These are phyloP conservation scores for Diorhabda elongata DNA, from an alignment of 1,140 invertebrate genomes.

Conservation along the genomic window DNA sequence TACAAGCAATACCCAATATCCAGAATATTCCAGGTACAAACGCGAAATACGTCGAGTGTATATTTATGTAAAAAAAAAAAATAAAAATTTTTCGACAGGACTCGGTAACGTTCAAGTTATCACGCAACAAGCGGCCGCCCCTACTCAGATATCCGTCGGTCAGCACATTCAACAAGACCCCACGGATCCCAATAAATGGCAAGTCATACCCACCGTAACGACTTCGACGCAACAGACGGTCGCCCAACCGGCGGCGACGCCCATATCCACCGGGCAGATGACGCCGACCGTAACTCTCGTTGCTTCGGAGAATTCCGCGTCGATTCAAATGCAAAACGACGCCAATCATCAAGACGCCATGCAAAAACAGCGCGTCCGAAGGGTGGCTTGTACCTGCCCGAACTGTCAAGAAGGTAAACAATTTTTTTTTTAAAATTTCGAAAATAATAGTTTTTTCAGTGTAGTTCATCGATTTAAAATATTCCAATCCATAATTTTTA, in stretches of 20 bases:
- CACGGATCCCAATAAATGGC: constrained; percentile 75
- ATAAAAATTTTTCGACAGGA: constrained; percentile 47
- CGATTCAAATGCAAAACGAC: constrained; percentile 24
- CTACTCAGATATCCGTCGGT: constrained; percentile 47
- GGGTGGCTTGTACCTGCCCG: constrained; percentile 94
- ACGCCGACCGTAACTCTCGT: constrained; percentile 36
- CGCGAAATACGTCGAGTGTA: not conserved
- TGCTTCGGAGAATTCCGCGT: constrained; percentile 27
- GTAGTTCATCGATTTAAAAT: not conserved
- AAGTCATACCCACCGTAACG: constrained; percentile 58
- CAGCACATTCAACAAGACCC: constrained; percentile 70
- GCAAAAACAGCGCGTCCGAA: constrained; percentile 50
- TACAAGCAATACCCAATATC: constrained; percentile 45
- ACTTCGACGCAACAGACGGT: constrained; percentile 19
- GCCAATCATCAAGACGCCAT: constrained; percentile 31
- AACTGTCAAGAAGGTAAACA: constrained; percentile 76
- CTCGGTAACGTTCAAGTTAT: constrained; percentile 74
- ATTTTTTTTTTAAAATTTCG: constrained; percentile 3
- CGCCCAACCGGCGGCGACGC: constrained; percentile 25
- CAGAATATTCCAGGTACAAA: constrained; percentile 46
- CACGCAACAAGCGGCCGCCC: constrained; percentile 48
- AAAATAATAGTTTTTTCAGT: not conserved
- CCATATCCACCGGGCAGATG: constrained; percentile 43
- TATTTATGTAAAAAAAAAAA: not conserved
- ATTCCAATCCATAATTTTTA: too few relatives aligned